These are phyloP conservation scores for Apodemus sylvaticus DNA, from an alignment of 2,113 vertebrate genomes.

Conservation along the genomic window DNA sequence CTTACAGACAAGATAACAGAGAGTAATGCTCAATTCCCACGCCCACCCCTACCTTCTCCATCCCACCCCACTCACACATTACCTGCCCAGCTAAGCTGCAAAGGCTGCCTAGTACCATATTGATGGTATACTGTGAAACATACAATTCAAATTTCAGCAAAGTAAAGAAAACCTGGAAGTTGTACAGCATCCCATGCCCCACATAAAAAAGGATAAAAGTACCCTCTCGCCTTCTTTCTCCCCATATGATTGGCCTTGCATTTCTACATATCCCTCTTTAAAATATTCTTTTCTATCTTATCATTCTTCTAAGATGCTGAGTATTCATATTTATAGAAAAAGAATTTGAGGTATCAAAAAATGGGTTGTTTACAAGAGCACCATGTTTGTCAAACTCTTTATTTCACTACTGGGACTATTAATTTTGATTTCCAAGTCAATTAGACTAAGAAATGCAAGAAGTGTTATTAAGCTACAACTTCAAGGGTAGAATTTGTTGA, in stretches of 20 bases:
- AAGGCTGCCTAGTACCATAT: no score
- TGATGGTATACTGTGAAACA: rapidly evolving
- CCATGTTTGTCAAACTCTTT: not conserved
- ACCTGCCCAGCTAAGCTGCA: no score
- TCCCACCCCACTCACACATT: no score
- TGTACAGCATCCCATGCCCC: no score
- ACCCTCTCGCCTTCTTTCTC: not conserved
- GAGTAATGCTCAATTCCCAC: not conserved
- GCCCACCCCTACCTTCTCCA: not conserved
- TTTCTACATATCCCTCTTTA: not conserved
- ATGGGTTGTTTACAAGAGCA: not conserved
- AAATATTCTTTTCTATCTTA: not conserved
- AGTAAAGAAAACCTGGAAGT: no score
- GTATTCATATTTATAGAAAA: not conserved
- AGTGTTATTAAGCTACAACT: not conserved
- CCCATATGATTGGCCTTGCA: not conserved
- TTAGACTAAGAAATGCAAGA: not conserved
- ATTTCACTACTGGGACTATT: not conserved
- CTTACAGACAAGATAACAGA: not conserved
- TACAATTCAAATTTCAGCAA: not conserved
- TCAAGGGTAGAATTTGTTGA: not conserved
- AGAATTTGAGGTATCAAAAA: not conserved
- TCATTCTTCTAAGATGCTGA: no score
- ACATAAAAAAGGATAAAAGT: not conserved
- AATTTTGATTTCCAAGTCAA: not conserved